These are phyloP conservation scores for Apteryx owenii DNA, from an alignment of 2,113 vertebrate genomes.

Conservation along the genomic window DNA sequence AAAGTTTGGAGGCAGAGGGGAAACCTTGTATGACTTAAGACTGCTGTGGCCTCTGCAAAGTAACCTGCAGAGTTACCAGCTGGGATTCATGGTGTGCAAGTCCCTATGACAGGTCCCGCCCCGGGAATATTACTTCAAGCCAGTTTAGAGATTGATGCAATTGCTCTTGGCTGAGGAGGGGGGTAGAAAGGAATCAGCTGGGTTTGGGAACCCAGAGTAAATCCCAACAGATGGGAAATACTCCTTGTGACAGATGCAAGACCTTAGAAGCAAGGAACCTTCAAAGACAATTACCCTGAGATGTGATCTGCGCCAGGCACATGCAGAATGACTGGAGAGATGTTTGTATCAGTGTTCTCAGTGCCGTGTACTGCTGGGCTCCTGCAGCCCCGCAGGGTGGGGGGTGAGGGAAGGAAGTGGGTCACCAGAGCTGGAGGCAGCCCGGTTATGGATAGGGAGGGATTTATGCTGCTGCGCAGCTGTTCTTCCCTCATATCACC, in stretches of 20 bases:
- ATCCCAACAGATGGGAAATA: slow-evolving; percentile 54
- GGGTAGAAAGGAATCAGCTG: background rate
- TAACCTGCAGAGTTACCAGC: background rate
- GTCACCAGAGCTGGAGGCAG: background rate
- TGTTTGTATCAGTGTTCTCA: background rate
- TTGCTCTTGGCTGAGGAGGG: background rate
- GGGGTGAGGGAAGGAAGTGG: background rate
- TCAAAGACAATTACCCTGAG: slow-evolving; percentile 35
- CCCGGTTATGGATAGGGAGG: background rate
- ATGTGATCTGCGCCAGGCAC: background rate
- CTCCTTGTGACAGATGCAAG: slow-evolving; percentile 55
- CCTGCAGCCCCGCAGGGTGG: background rate
- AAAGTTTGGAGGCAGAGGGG: background rate
- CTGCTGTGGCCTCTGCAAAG: background rate
- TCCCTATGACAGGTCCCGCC: background rate
- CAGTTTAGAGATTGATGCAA: background rate
- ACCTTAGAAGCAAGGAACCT: slow-evolving; percentile 16
- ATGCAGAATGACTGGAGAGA: background rate
- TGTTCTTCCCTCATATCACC: background rate
- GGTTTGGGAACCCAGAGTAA: background rate
- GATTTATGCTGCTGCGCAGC: background rate
- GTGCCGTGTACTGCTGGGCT: background rate
- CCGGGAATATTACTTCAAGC: background rate
- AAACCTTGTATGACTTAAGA: background rate
- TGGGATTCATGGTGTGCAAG: background rate